phyloP scores from a whole-genome alignment of 2,888 invertebrate genomes.

The Fragum sueziense region DNA sequence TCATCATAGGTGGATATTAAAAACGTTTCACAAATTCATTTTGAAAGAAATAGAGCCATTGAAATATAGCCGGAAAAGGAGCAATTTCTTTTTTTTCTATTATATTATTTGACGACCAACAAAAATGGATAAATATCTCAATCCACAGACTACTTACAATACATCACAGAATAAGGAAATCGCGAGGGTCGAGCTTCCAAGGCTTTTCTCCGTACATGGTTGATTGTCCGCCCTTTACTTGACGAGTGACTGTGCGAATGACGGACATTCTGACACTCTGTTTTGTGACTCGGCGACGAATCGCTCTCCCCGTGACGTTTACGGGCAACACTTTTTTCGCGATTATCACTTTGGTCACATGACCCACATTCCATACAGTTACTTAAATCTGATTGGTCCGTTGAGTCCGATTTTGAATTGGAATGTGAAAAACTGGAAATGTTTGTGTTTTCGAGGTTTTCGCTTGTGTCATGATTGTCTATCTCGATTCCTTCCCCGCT shows the following conservation, averaged over 20 bases:
- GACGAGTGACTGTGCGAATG: constrained; percentile 17
- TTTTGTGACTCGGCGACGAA: constrained; percentile 35
- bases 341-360: constrained; percentile 45
- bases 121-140: no score
- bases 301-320: constrained; percentile 30
- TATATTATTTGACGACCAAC: background rate
- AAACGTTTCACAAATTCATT: background rate
- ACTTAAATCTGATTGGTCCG: constrained; percentile 58
- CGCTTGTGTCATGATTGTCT: constrained; percentile 20
- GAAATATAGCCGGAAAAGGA: background rate
- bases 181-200: constrained; percentile 38
- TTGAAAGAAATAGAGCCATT: background rate
- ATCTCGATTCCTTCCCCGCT: background rate
- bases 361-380: constrained; percentile 59
- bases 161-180: constrained; percentile 59
- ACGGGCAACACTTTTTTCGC: constrained; percentile 13
- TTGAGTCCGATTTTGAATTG: constrained; percentile 58
- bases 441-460: constrained; percentile 29
- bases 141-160: constrained; percentile 61
- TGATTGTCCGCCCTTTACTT: constrained; percentile 30
- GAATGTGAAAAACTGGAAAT: constrained; percentile 46
- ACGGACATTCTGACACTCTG: constrained; percentile 19
- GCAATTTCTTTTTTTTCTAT: background rate
- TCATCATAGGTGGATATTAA: no score
- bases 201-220: constrained; percentile 34